Base-by-base conservation (phyloP, 2,888 invertebrate species). In the Diploptera punctata region DNA sequence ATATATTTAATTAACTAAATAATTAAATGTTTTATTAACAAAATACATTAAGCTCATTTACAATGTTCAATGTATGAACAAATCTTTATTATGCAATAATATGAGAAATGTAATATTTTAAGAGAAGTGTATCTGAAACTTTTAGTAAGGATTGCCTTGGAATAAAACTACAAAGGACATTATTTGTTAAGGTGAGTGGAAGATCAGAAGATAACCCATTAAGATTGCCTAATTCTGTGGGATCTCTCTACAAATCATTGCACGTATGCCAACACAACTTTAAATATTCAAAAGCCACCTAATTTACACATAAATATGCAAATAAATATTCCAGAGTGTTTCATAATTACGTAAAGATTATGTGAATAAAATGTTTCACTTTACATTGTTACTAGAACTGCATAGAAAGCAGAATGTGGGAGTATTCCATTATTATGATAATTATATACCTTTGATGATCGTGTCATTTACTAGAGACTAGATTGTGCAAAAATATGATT, bases 221-320 rank as follows among this genome's bases (percentile, higher is more conserved):
- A 16, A 3, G 16, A 16, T 54, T 54, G 21, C 54, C 10, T 26
- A 54, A 26, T 16, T 4, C 1, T 21, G 26, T 54, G 54, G 26
- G 24, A 54, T n/a, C 26, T 7, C 7, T 21, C 24, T 2, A 10
- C 33, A 33, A 33, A 26, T 26, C 21, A 54, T 54, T 10, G 33
- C 33, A 33, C 10, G 33, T 10, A 33, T 33, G 33, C 33, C 33
- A 10, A 33, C 7, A 7, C 7, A 24, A 54, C 21, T 54, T 54
- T 54, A 21, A 54, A 54, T 54, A 54, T 54, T 54, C 54, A 54
- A 13, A 21, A 54, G 26, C 13, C 54, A 13, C 54, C 54, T 54
- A 10, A 54, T 54, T 54, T 26, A 54, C 54, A 54, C 26, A 26
- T 21, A 19, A 3, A 26, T 26, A 54, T 54, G 54, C 26, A 54